Conservation (phyloP, 2,113 vertebrate genomes). For the Geococcyx californianus region DNA sequence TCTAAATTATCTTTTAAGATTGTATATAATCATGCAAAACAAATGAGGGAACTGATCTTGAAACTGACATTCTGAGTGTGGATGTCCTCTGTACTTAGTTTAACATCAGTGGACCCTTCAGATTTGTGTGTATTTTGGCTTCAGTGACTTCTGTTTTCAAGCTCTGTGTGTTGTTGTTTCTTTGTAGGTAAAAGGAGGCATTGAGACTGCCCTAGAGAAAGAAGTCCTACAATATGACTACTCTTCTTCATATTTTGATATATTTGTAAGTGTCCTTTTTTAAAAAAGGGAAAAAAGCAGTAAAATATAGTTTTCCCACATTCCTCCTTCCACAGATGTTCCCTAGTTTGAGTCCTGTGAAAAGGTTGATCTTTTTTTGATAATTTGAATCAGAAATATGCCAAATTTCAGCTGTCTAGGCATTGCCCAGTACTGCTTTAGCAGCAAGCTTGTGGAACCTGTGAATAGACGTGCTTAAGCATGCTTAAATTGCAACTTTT, state of each 20-base stretch:
- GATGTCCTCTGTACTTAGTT: not conserved
- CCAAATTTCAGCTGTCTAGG: not conserved
- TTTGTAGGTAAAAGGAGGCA: conserved; percentile 87
- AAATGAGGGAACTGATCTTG: not conserved
- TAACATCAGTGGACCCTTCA: not conserved
- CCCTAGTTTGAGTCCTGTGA: not conserved
- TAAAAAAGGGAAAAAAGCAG: not conserved
- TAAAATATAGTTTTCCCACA: not conserved
- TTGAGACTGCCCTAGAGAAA: conserved; percentile 82
- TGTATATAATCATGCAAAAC: not conserved
- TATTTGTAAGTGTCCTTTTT: conserved; percentile 87
- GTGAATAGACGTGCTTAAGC: not conserved
- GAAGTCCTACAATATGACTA: conserved; percentile 95
- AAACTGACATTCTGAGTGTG: not conserved
- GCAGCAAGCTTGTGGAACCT: not conserved
- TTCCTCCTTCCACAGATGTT: not conserved
- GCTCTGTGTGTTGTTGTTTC: not conserved
- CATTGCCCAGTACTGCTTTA: not conserved
- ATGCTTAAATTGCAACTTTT: not conserved
- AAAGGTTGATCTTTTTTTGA: not conserved
- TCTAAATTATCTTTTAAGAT: not conserved
- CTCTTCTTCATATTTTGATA: conserved; percentile 94
- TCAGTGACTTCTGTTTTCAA: not conserved
- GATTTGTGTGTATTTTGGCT: not conserved
- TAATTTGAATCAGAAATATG: not conserved